Evolutionary conservation across 2,888 invertebrate species (phyloP).

Genomic region (Lottia gigantea): DNA sequence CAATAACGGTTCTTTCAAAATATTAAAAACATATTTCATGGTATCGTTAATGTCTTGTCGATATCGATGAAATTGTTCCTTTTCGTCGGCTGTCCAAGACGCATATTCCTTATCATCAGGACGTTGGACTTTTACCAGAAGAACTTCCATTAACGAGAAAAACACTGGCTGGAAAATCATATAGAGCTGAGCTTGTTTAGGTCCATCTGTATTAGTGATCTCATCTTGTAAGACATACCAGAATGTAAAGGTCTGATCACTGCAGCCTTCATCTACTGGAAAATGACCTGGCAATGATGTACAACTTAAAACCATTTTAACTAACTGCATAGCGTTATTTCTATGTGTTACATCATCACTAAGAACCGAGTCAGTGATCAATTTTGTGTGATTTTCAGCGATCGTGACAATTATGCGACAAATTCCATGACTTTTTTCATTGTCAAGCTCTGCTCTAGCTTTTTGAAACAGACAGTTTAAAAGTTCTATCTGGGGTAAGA

Average conservation of each 20-base stretch:
- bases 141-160: conserved; percentile 79
- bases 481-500: conserved; percentile 74
- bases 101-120: conserved; percentile 74
- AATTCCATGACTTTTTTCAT: conserved; percentile 71
- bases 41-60: conserved; percentile 88
- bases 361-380: conserved; percentile 72
- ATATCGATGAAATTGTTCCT: conserved; percentile 87
- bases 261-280: conserved; percentile 88
- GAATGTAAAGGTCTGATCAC: conserved; percentile 86
- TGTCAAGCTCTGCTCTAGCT: conserved; percentile 63
- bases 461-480: conserved; percentile 70
- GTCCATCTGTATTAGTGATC: conserved; percentile 71
- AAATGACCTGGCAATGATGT: conserved; percentile 85
- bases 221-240: conserved; percentile 89
- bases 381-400: conserved; percentile 78
- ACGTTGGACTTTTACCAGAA: conserved; percentile 84
- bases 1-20: conserved; percentile 79
- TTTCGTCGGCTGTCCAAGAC: conserved; percentile 73
- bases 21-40: conserved; percentile 86
- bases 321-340: conserved; percentile 74
- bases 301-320: conserved; percentile 82
- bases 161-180: conserved; percentile 81
- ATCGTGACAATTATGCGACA: conserved; percentile 71
- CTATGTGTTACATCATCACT: conserved; percentile 68
- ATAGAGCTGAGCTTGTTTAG: conserved; percentile 71